Conservation (phyloP, 2,113 vertebrate species). For the Salvelinus alpinus region DNA sequence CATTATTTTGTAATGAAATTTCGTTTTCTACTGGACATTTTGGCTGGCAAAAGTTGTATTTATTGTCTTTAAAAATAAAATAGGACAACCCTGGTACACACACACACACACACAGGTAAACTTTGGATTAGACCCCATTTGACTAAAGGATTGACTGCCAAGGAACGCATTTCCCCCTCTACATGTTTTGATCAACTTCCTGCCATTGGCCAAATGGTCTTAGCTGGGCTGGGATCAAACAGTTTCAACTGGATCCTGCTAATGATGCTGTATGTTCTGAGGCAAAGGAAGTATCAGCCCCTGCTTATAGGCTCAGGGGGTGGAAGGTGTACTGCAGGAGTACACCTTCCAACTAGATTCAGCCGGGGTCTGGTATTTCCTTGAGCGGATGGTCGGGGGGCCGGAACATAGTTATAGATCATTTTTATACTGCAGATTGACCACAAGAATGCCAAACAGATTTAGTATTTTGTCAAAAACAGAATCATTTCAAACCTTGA, state of each 20-base stretch:
- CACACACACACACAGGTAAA: slow-evolving; percentile 13
- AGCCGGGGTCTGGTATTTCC: no score
- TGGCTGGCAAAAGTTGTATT: no score
- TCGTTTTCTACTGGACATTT: no score
- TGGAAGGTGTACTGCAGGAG: slow-evolving; percentile 26
- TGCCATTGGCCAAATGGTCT: slow-evolving; percentile 25
- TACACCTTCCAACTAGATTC: no score
- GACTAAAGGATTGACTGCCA: neutral
- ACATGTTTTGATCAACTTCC: slow-evolving; percentile 19
- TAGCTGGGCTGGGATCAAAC: slow-evolving; percentile 7
- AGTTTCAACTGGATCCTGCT: slow-evolving; percentile 21
- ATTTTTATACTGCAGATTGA: no score
- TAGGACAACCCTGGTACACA: neutral
- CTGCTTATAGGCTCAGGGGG: neutral
- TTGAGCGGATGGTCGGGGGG: no score
- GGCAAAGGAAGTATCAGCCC: slow-evolving; percentile 17
- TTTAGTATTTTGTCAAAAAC: no score
- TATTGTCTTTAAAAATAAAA: no score
- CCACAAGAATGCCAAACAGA: no score
- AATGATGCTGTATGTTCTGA: slow-evolving; percentile 23
- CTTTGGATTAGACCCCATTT: slow-evolving; percentile 15
- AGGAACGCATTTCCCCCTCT: slow-evolving; percentile 27
- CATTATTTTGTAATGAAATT: no score
- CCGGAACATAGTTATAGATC: no score
- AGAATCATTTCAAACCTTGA: no score